Conservation (phyloP, 2,113 vertebrate species). For the Antechinus stuartii region DNA sequence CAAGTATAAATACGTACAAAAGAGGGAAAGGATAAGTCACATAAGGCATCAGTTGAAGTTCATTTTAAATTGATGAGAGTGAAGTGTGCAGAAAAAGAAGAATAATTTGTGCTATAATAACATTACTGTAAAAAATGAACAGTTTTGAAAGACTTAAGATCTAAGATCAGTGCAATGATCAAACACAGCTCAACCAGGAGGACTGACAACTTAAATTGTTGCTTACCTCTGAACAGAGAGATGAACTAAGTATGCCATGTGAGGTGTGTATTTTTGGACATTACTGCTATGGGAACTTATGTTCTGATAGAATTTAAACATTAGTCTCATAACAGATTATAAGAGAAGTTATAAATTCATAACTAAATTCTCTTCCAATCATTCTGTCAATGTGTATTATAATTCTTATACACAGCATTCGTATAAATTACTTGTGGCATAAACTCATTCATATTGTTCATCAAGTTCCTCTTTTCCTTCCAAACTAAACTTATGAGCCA, state of each 20-base stretch:
- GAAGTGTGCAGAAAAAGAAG: not conserved
- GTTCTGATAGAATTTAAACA: not conserved
- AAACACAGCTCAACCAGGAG: not conserved
- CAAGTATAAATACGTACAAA: not conserved
- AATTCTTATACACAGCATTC: not conserved
- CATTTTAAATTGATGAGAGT: not conserved
- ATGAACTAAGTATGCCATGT: not conserved
- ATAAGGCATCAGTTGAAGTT: not conserved
- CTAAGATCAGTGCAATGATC: not conserved
- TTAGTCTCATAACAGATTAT: not conserved
- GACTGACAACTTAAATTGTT: not conserved
- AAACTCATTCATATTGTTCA: not conserved
- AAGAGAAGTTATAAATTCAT: not conserved
- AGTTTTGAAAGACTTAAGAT: not conserved
- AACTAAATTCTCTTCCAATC: not conserved
- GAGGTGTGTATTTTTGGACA: not conserved
- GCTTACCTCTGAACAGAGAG: not conserved
- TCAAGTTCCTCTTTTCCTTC: not conserved
- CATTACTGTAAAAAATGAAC: not conserved
- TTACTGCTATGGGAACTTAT: not conserved
- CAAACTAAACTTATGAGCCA: not conserved
- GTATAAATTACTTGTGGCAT: not conserved
- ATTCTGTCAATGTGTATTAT: not conserved
- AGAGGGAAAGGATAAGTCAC: not conserved
- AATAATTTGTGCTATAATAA: not conserved